A percentile compares a stretch with the other conserved stretches of the same genome.
phyloP scores from a whole-genome alignment of 2,113 vertebrate species.

The Xiphophorus hellerii region DNA sequence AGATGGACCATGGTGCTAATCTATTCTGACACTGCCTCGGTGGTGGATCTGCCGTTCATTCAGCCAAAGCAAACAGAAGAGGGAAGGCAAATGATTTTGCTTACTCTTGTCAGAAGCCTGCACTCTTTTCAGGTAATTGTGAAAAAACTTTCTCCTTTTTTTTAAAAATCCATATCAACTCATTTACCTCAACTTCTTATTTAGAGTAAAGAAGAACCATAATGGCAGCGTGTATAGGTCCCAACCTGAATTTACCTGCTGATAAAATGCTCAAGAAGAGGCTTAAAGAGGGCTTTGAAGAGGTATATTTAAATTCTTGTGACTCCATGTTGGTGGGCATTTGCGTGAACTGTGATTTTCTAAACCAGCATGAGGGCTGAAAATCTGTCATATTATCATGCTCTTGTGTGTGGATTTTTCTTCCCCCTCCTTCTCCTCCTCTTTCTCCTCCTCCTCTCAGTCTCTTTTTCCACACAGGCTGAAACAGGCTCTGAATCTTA shows the following conservation, averaged over 20 bases:
- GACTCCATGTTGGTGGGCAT: constrained; percentile 58
- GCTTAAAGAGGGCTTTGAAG: constrained; percentile 43
- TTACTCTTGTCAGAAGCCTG: constrained; percentile 44
- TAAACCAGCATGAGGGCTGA: constrained; percentile 67
- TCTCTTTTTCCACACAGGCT: constrained; percentile 52
- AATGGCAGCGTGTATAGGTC: constrained; percentile 15
- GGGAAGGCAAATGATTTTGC: constrained; percentile 40
- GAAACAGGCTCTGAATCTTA: constrained; percentile 66
- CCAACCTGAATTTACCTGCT: constrained; percentile 45
- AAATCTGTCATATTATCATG: constrained; percentile 66
- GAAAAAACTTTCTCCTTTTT: constrained; percentile 17
- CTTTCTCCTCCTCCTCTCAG: not conserved
- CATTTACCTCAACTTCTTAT: constrained; percentile 15
- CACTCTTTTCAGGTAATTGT: constrained; percentile 34
- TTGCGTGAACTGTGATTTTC: constrained; percentile 63
- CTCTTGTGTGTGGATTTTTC: constrained; percentile 6
- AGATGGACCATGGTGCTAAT: constrained; percentile 75
- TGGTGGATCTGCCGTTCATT: constrained; percentile 70
- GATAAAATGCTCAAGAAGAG: constrained; percentile 33
- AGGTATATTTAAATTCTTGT: constrained; percentile 58
- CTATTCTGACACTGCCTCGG: constrained; percentile 72
- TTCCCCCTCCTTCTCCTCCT: not conserved
- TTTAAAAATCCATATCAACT: constrained; percentile 38
- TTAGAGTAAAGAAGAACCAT: constrained; percentile 9
- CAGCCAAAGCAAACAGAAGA: constrained; percentile 68